Evolutionary conservation across 2,797 vertebrate genomes (phyloP), one percentile per base, ranked within the genome.

Genomic region (Mionectes olivaceus): DNA sequence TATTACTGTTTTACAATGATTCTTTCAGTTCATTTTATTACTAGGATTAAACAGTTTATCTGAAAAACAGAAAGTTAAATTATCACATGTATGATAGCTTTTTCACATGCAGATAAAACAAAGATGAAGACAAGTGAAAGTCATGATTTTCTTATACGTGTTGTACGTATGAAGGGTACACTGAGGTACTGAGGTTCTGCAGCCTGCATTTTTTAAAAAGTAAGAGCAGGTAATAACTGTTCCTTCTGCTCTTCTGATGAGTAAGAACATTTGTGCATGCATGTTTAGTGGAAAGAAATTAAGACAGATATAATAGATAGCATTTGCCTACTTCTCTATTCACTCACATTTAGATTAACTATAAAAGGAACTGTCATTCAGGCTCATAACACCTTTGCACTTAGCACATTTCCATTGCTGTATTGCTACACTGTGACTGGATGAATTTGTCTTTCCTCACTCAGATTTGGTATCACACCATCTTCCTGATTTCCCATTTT

Each of bases 61-160:
- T 78, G n/a, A 82, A 73, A 91, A 86, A 4, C 5, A 53, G 23
- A 35, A 77, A 56, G 13, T 57, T 68, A 43, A 88, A 60, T 53
- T 61, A 57, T 52, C 41, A 33, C 16, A 57, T 25, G 6, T 41
- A 63, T 67, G 76, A 53, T 80, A 79, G 11, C 53, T 4, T 73
- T 92, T 87, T 50, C 25, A 63, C 13, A 60, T 50, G 49, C 15
- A 80, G 33, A 55, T 46, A 60, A 78, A 87, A 60, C 27, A 79
- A n/a, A 0, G 3, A 16, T 43, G 41, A 77, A 67, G 41, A 5
- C 0, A 0, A 6, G 3, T 57, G n/a, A 61, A 92, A 80, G 19
- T 33, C 1, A 46, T 55, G 44, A 55, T 50, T 88, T 74, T 90
- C 32, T 52, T 46, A 41, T 19, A 11, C 0, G 0, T 63, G 9